phyloP scores from a whole-genome alignment of 2,888 invertebrate genomes.

The Ophioninae sp. region DNA sequence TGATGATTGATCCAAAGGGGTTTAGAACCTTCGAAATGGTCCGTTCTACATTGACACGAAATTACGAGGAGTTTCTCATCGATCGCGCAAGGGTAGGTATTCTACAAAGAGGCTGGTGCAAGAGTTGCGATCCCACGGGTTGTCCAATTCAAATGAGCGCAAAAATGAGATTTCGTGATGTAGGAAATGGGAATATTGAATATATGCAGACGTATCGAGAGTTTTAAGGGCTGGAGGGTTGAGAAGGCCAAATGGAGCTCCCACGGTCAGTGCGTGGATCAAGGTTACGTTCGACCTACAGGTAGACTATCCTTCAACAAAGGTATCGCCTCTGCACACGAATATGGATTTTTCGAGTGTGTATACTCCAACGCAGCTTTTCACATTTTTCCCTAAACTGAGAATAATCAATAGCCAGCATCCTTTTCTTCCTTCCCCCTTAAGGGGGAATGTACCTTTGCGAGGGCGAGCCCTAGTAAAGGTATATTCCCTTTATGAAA shows the following conservation, averaged over 20 bases:
- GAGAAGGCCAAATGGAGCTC: constrained; percentile 59
- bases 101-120: constrained; percentile 47
- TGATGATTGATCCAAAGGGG: constrained; percentile 44
- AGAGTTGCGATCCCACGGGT: constrained; percentile 63
- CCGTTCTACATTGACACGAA: constrained; percentile 45
- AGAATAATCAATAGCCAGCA: constrained; percentile 65
- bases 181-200: constrained; percentile 30
- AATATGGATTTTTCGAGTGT: background rate
- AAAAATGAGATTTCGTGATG: constrained; percentile 53
- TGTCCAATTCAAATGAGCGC: constrained; percentile 62
- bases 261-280: constrained; percentile 66
- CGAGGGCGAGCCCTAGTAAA: no score
- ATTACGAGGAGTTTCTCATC: constrained; percentile 53
- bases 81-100: background rate
- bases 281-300: constrained; percentile 39
- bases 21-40: constrained; percentile 15
- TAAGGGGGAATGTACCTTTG: no score
- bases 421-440: constrained; percentile 46
- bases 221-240: constrained; percentile 43
- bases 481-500: no score
- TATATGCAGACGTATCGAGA: constrained; percentile 31
- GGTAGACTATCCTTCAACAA: constrained; percentile 33
- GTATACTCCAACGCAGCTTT: constrained; percentile 48
- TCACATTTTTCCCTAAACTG: constrained; percentile 64
- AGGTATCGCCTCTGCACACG: background rate